Evolutionary conservation across 2,113 vertebrate species (phyloP), one percentile per base, ranked within the genome.

Genomic region (Sylvilagus bachmani): DNA sequence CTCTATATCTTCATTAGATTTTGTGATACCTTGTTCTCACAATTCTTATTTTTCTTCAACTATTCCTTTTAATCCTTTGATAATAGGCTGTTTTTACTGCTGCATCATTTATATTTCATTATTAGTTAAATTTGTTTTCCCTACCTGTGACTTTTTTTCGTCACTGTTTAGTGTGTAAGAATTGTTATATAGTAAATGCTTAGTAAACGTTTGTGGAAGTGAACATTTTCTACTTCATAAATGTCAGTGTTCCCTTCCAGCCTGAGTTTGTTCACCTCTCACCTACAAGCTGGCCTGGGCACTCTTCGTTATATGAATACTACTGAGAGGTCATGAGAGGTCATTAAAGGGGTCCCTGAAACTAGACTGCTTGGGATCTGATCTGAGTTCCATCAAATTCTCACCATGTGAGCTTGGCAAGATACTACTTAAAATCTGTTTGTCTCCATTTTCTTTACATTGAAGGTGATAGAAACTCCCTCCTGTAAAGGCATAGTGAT

Each of bases 61-160:
- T 84, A 22, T 70, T 84, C 24, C n/a, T 89, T 73, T 75, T 73
- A 78, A 58, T 69, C 25, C 27, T 93, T 66, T 49, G 80, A 70
- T 49, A 77, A 77, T 92, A 22, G 14, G 33, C n/a, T 29, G 14
- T 66, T 74, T 25, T 38, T 82, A 53, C 25, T 33, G 61, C 61
- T 27, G 19, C 1, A 3, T 66, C 66, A 71, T 83, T 17, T 33
- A 3, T 87, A 58, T 91, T 77, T 82, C 53, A 74, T 93, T 61
- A n/a, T 81, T 74, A 49, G 61, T n/a, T 73, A 78, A 31, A 64
- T 66, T 86, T 55, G 62, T 58, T 85, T 80, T 14, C 25, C 19
- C 17, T 66, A 38, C 49, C 85, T 71, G 29, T 70, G 44, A 70
- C 55, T 71, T 78, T 3, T 89, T 44, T 11, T 95, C 73, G 25